phyloP scores from a whole-genome alignment of 2,888 invertebrate genomes.

The Cynaeus angustus region DNA sequence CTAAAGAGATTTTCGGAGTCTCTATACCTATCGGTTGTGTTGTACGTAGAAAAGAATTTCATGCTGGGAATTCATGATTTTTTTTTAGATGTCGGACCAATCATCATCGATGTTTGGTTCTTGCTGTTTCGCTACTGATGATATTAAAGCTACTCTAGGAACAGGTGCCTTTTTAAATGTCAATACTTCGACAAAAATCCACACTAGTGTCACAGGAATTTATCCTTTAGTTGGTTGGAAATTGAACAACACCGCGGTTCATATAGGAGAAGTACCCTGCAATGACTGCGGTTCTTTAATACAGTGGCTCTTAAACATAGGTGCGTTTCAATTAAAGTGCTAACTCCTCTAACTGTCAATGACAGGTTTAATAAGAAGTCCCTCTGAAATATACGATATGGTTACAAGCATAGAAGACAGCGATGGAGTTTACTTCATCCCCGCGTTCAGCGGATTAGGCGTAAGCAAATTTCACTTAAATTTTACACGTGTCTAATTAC shows the following conservation, averaged over 20 bases:
- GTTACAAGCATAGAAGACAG: slow-evolving; percentile 81
- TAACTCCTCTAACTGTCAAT: no score
- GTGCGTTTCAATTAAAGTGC: background rate
- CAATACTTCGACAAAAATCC: slow-evolving; percentile 84
- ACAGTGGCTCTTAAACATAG: slow-evolving; percentile 83
- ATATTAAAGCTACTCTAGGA: slow-evolving; percentile 91
- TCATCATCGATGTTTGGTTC: slow-evolving; percentile 93
- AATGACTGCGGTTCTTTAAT: slow-evolving; percentile 92
- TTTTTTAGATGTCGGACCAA: slow-evolving; percentile 86
- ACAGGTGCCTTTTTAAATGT: slow-evolving; percentile 93
- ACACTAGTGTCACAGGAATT: slow-evolving; percentile 87
- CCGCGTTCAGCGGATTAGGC: slow-evolving; percentile 91
- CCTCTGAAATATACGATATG: slow-evolving; percentile 79
- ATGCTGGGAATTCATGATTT: no score
- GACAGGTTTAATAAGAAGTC: slow-evolving; percentile 78
- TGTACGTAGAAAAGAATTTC: slow-evolving; percentile 72
- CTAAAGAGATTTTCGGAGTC: slow-evolving; percentile 81
- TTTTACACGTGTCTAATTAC: slow-evolving; percentile 1
- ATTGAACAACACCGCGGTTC: slow-evolving; percentile 79
- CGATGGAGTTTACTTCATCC: slow-evolving; percentile 89
- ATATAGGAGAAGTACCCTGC: slow-evolving; percentile 89
- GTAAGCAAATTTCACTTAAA: slow-evolving; percentile 71
- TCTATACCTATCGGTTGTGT: slow-evolving; percentile 85
- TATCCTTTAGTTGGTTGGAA: slow-evolving; percentile 96
- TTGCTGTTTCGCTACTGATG: slow-evolving; percentile 84